Percentiles rank a stretch among this genome's conserved stretches.
Conservation (phyloP, 2,797 vertebrate genomes). For the Ctenosaura bakeri region DNA sequence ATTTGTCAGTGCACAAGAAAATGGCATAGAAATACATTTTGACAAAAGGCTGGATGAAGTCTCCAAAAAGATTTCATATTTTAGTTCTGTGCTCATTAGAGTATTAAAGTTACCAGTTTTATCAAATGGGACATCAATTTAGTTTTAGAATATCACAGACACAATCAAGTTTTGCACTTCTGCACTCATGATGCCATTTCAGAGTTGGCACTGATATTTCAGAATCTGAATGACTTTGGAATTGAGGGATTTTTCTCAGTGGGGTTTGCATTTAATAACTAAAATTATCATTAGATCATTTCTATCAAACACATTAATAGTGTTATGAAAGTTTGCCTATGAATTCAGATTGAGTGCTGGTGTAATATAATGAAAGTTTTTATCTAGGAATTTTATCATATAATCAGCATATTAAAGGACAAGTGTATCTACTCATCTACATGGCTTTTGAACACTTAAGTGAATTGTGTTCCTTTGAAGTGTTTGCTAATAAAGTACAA, state of each 20-base stretch:
- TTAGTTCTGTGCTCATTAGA: constrained; percentile 27
- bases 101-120: constrained; percentile 9
- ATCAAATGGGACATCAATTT: neutral
- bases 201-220: neutral
- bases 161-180: neutral
- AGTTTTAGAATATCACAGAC: constrained; percentile 13
- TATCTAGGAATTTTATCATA: constrained; percentile 37
- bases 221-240: constrained; percentile 6
- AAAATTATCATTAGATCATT: constrained; percentile 47
- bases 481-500: constrained; percentile 51
- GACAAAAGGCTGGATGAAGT: neutral
- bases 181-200: neutral
- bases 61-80: constrained; percentile 21
- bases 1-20: constrained; percentile 1
- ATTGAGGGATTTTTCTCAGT: constrained; percentile 37
- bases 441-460: constrained; percentile 30
- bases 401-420: constrained; percentile 28
- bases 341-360: constrained; percentile 43
- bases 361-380: constrained; percentile 34
- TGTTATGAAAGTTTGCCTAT: constrained; percentile 42
- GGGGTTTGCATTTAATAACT: constrained; percentile 5
- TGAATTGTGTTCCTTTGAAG: constrained; percentile 55
- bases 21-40: accelerated
- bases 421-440: neutral
- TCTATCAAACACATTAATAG: constrained; percentile 39